Percentiles rank a stretch among this genome's conserved stretches.
These are phyloP conservation scores for Galeopterus variegatus DNA, from an alignment of 2,113 vertebrate species.

Conservation along the genomic window DNA sequence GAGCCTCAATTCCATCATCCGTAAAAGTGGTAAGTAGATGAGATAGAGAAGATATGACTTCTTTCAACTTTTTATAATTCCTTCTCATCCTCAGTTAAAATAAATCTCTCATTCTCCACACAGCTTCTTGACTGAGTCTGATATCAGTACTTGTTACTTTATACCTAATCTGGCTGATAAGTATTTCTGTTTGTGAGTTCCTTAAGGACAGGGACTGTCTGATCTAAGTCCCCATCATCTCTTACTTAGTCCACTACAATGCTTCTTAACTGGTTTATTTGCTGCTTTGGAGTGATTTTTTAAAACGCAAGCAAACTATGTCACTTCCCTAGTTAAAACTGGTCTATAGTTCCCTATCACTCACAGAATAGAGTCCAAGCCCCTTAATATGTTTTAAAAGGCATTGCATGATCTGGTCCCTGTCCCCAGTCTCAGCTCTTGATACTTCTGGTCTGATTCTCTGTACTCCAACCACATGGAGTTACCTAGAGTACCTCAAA, in stretches of 20 bases:
- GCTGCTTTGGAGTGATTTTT: not conserved
- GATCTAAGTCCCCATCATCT: not conserved
- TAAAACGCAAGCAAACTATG: not conserved
- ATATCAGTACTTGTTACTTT: not conserved
- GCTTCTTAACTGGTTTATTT: not conserved
- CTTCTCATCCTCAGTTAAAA: conserved; percentile 31
- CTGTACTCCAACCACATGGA: not conserved
- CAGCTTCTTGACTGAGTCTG: not conserved
- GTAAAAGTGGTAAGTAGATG: not conserved
- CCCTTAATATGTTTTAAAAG: not conserved
- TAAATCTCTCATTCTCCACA: not conserved
- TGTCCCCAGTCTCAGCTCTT: not conserved
- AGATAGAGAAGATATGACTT: not conserved
- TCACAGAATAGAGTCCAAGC: not conserved
- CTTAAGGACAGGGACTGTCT: not conserved
- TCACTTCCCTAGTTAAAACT: not conserved
- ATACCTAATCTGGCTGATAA: not conserved
- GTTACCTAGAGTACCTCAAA: not conserved
- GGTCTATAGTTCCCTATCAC: not conserved
- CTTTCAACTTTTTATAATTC: conserved; percentile 29
- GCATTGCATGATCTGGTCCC: not conserved
- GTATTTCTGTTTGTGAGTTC: not conserved
- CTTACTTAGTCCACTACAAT: not conserved
- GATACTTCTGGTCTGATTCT: not conserved
- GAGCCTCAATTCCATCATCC: not conserved